Conservation (phyloP, 2,113 vertebrate species). For the Lipophrys pholis region DNA sequence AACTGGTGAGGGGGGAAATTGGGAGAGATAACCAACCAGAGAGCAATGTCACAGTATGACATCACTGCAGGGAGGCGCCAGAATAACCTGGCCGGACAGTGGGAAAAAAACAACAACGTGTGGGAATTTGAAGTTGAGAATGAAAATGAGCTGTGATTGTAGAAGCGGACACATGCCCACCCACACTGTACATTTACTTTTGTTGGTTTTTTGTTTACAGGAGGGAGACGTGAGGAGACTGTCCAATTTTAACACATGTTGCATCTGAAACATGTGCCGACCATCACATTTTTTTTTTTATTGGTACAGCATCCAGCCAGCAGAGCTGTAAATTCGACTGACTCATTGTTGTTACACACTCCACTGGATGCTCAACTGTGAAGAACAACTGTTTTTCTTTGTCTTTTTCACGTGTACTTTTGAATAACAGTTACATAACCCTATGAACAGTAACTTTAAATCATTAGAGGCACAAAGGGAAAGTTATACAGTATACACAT, state of each 20-base stretch:
- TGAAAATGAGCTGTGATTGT: constrained; percentile 49
- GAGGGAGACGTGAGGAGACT: constrained; percentile 8
- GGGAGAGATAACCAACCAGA: constrained; percentile 41
- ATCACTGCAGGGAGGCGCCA: constrained; percentile 36
- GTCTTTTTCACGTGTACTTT: not conserved
- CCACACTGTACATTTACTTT: constrained; percentile 18
- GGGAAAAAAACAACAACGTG: constrained; percentile 52
- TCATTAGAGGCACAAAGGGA: not conserved
- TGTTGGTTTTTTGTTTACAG: constrained; percentile 12
- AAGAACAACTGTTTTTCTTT: not conserved
- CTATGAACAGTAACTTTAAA: not conserved
- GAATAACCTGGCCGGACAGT: constrained; percentile 47
- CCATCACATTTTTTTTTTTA: constrained; percentile 20
- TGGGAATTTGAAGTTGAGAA: constrained; percentile 45
- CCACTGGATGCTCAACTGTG: not conserved
- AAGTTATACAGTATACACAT: not conserved
- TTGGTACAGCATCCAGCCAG: not conserved
- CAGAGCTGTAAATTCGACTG: constrained; percentile 1
- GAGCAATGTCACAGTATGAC: constrained; percentile 35
- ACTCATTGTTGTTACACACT: not conserved
- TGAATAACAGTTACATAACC: too few relatives aligned
- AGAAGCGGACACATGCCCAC: not conserved
- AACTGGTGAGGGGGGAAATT: constrained; percentile 12
- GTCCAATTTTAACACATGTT: constrained; percentile 7
- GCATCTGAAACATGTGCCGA: constrained; percentile 9